Percentiles rank a stretch among this genome's conserved stretches.
phyloP scores from a whole-genome alignment of 2,113 vertebrate genomes.

The Ailuropoda melanoleuca region DNA sequence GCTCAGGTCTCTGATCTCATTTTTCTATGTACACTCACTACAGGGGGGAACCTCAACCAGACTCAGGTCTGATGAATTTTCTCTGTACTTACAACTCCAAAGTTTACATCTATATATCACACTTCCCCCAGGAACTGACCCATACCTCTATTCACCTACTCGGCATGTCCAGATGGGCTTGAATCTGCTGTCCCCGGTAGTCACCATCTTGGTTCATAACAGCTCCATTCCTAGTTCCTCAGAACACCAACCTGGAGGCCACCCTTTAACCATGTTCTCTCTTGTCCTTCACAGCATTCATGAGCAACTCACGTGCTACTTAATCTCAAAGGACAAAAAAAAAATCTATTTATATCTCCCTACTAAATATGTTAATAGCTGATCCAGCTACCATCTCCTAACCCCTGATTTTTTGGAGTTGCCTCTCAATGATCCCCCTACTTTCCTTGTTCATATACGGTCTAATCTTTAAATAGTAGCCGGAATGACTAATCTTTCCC shows the following conservation, averaged over 20 bases:
- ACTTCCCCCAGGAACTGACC: background rate
- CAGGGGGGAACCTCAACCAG: background rate
- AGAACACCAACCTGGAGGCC: background rate
- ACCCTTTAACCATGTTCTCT: background rate
- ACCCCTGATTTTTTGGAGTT: background rate
- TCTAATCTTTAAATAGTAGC: background rate
- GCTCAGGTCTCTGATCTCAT: background rate
- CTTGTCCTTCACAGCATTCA: background rate
- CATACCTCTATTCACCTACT: background rate
- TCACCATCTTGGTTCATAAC: background rate
- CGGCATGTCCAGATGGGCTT: background rate
- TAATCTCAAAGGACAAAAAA: background rate
- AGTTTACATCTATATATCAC: background rate
- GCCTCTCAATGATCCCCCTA: background rate
- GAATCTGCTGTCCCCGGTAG: background rate
- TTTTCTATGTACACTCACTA: background rate
- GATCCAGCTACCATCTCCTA: background rate
- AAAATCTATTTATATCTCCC: background rate
- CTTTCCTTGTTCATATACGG: background rate
- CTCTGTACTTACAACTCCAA: background rate
- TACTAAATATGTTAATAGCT: background rate
- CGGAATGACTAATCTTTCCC: background rate
- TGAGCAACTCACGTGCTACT: background rate
- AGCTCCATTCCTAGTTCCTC: background rate
- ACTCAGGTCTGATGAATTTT: background rate